phyloP scores from a whole-genome alignment of 64 coral and sea anemone genomes.

The Stylophora pistillata region DNA sequence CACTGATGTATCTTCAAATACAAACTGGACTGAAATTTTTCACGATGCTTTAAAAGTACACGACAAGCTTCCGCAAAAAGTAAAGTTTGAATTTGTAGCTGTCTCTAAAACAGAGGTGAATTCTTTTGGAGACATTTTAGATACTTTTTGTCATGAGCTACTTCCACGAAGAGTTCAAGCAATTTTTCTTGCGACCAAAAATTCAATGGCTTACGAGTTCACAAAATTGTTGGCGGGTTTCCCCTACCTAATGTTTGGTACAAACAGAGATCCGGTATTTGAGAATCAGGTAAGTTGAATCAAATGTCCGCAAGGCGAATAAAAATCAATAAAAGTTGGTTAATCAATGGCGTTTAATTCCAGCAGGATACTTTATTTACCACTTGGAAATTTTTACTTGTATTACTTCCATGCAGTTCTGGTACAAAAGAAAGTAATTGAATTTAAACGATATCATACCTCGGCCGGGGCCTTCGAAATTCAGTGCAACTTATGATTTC shows the following conservation, averaged over 20 bases:
- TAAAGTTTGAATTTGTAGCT: not conserved
- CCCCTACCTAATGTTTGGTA: not conserved
- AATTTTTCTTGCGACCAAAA: not conserved
- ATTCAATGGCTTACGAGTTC: not conserved
- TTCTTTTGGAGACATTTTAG: slow-evolving; percentile 1
- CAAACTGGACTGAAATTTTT: not conserved
- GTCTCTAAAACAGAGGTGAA: not conserved
- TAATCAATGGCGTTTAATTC: not conserved
- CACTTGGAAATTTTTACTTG: too few species aligned
- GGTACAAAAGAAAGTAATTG: too few species aligned
- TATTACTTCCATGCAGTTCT: too few species aligned
- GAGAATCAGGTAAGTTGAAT: slow-evolving; percentile 6
- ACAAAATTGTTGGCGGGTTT: not conserved
- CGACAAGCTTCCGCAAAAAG: not conserved
- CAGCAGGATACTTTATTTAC: not conserved
- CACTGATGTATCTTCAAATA: not conserved
- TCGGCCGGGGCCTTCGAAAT: too few species aligned
- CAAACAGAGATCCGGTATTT: not conserved
- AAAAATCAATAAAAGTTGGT: not conserved
- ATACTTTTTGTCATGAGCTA: not conserved
- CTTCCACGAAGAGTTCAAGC: not conserved
- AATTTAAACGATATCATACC: too few species aligned
- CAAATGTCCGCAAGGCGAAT: not conserved
- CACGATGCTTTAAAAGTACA: not conserved
- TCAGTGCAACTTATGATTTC: too few species aligned